These are phyloP conservation scores for Mustela nigripes DNA, from an alignment of 2,113 vertebrate genomes.

Conservation along the genomic window DNA sequence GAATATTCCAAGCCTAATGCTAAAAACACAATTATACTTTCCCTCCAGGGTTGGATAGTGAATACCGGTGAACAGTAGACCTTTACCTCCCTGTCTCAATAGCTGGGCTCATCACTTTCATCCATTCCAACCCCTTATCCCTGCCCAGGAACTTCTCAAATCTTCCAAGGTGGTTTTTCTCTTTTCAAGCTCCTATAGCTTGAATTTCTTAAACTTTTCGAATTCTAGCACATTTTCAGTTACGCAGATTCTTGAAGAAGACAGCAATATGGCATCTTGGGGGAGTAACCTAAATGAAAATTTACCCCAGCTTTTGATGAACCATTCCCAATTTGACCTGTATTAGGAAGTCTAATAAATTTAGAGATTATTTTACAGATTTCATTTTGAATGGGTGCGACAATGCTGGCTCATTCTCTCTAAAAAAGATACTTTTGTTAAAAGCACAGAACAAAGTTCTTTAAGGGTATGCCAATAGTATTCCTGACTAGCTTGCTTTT, in stretches of 20 bases:
- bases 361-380: conserved; percentile 12
- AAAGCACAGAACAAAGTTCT: not conserved
- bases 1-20: not conserved
- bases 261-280: not conserved
- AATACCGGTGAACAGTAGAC: not conserved
- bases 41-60: not conserved
- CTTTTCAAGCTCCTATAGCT: not conserved
- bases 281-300: not conserved
- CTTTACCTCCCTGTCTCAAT: not conserved
- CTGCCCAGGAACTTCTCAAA: not conserved
- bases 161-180: not conserved
- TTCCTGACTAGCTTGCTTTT: not conserved
- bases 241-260: not conserved
- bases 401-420: not conserved
- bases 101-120: not conserved
- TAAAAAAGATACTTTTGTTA: not conserved
- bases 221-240: not conserved
- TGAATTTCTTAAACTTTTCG: not conserved
- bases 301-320: not conserved
- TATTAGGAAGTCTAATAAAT: not conserved
- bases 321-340: not conserved
- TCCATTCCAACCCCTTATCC: not conserved
- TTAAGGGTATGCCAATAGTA: not conserved
- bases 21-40: not conserved
- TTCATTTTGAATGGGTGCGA: not conserved